Evolutionary conservation across 2,113 vertebrate genomes (phyloP).

Genomic region (Telmatochromis sp.): DNA sequence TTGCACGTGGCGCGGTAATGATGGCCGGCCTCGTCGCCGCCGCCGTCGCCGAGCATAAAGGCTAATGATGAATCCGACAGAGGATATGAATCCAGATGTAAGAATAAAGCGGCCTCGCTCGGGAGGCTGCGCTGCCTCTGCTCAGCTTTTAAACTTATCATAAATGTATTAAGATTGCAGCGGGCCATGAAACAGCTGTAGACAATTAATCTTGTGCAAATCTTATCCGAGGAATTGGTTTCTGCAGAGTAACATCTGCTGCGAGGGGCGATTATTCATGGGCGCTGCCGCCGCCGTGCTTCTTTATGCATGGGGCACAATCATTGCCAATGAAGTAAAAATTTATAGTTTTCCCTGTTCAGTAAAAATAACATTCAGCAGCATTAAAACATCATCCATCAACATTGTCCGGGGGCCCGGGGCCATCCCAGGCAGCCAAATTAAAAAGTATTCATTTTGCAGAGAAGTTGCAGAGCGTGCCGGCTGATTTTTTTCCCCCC

Average conservation of each 20-base stretch:
- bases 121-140: slow-evolving; percentile 83
- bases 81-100: slow-evolving; percentile 95
- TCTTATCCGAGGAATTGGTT: slow-evolving; percentile 97
- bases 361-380: slow-evolving; percentile 99
- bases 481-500: slow-evolving; percentile 41
- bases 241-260: slow-evolving; percentile 96
- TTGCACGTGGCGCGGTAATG: slow-evolving; percentile 73
- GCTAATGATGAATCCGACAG: slow-evolving; percentile 86
- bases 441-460: slow-evolving; percentile 97
- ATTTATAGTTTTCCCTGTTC: slow-evolving; percentile 99
- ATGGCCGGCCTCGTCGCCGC: slow-evolving; percentile 65
- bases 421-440: slow-evolving; percentile 82
- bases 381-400: slow-evolving; percentile 99
- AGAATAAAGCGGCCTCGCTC: slow-evolving; percentile 86
- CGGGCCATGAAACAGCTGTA: slow-evolving; percentile 99
- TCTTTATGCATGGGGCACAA: slow-evolving; percentile 88
- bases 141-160: slow-evolving; percentile 99
- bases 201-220: slow-evolving; percentile 99
- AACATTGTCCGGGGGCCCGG: slow-evolving; percentile 85
- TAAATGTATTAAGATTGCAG: slow-evolving; percentile 99
- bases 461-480: slow-evolving; percentile 81
- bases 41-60: slow-evolving; percentile 71
- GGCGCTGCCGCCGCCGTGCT: slow-evolving; percentile 73
- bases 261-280: slow-evolving; percentile 91
- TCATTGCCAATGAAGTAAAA: slow-evolving; percentile 97